phyloP scores from a whole-genome alignment of 2,888 invertebrate genomes.

The Stratiomys singularior region DNA sequence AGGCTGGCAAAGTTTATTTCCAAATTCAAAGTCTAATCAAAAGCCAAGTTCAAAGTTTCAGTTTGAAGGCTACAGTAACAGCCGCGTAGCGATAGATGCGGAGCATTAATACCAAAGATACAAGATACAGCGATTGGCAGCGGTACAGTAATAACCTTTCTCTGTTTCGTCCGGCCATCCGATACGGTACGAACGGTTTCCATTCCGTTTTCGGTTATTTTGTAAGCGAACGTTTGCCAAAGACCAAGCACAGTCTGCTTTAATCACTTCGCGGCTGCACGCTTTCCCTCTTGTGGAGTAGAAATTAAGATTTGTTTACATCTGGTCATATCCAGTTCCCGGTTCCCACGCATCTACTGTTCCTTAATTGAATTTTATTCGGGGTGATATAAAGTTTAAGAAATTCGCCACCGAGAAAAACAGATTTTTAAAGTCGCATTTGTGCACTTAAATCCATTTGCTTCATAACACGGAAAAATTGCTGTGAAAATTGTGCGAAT shows the following conservation, averaged over 20 bases:
- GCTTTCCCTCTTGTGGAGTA: not conserved
- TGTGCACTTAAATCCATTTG: no score
- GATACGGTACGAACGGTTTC: constrained; percentile 5
- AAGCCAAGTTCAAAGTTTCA: constrained; percentile 45
- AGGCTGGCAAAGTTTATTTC: not conserved
- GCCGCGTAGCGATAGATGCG: not conserved
- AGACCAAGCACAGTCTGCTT: constrained; percentile 23
- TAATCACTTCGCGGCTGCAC: constrained; percentile 8
- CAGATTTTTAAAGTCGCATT: no score
- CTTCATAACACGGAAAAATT: constrained; percentile 3
- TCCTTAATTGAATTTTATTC: no score
- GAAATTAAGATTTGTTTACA: not conserved
- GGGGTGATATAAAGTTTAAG: no score
- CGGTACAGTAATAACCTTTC: not conserved
- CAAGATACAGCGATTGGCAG: not conserved
- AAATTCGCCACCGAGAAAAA: no score
- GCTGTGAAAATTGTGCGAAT: constrained; percentile 10
- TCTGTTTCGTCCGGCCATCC: not conserved
- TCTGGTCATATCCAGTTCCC: no score
- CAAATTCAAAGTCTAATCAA: not conserved
- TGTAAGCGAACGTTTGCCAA: not conserved
- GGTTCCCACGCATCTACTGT: no score
- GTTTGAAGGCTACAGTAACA: constrained; percentile 5
- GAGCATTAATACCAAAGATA: not conserved
- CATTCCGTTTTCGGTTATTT: constrained; percentile 18